These are phyloP conservation scores for Zoanthus sociatus DNA, from an alignment of 92 coral and sea anemone genomes.

Conservation along the genomic window DNA sequence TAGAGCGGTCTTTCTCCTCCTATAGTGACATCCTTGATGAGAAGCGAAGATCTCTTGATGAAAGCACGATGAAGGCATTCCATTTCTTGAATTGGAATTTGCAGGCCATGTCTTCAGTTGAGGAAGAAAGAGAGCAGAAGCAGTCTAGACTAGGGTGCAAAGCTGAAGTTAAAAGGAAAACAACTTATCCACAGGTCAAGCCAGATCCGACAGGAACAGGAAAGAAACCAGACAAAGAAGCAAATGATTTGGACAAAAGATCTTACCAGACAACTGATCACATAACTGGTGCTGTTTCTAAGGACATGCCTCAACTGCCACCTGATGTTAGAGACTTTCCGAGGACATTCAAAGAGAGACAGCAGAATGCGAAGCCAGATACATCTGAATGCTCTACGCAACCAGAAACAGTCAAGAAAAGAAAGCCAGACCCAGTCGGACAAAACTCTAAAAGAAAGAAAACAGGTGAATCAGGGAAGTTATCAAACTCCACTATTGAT, in stretches of 20 bases:
- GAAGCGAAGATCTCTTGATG: constrained; percentile 61
- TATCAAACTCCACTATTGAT: constrained; percentile 7
- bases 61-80: constrained; percentile 58
- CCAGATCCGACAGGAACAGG: no score
- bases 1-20: constrained; percentile 68
- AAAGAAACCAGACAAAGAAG: not conserved
- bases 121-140: not conserved
- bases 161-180: no score
- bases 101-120: constrained; percentile 31
- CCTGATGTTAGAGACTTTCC: no score
- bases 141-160: no score
- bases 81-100: constrained; percentile 75
- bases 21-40: constrained; percentile 63
- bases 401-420: constrained; percentile 36
- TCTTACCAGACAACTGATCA: no score
- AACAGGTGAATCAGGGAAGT: constrained; percentile 12
- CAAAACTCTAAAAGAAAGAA: constrained; percentile 24
- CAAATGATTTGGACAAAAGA: not conserved
- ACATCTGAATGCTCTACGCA: constrained; percentile 19
- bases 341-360: constrained; percentile 2
- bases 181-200: no score
- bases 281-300: no score
- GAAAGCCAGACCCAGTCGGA: constrained; percentile 37
- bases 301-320: no score
- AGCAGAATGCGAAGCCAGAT: constrained; percentile 19